Base-by-base conservation (phyloP, 2,113 vertebrate species). In the Cebidichthys violaceus region DNA sequence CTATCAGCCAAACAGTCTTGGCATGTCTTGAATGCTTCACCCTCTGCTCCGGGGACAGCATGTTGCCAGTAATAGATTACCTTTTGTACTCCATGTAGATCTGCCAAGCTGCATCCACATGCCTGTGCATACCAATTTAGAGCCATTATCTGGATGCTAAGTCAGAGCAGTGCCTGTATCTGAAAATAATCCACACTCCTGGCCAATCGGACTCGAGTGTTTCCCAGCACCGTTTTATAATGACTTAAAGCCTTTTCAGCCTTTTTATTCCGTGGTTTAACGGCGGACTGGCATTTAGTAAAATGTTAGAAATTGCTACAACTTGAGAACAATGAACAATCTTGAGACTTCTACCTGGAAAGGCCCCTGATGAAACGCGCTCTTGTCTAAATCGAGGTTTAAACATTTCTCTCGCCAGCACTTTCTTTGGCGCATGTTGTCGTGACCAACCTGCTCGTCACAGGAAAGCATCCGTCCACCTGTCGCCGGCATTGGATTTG, bases 401-500 rank as follows among this genome's bases (percentile, higher is more conserved):
- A 15, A 79, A 10, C 31, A 52, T 77, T 50, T 74, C 9, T 61
- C 22, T 31, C 33, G 65, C 1, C 6, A 62, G 18, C n/a, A 47
- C 55, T 61, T 74, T 35, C 27, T 62, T 69, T 71, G 43, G n/a
- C 52, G 64, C 64, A 62, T 50, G 54, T 39, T 75, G n/a, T 84
- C 55, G 62, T 37, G 47, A 61, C 61, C 41, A 71, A 61, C 60
- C 68, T 78, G 72, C 83, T 15, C 35, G 47, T 77, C 62, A 22
- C 65, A 82, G 71, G 54, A 87, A 86, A 66, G 57, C 70, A 55
- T 75, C 71, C 64, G 35, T 73, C 29, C 6, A n/a, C 47, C 70
- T 43, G 45, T 70, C 54, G 33, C 60, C 45, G 33, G 9, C 59
- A 78, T 70, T 88, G 24, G 59, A 86, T 85, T 74, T 88, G 54